Base-by-base conservation (phyloP, 2,888 invertebrate species). In the Coelopa pilipes region DNA sequence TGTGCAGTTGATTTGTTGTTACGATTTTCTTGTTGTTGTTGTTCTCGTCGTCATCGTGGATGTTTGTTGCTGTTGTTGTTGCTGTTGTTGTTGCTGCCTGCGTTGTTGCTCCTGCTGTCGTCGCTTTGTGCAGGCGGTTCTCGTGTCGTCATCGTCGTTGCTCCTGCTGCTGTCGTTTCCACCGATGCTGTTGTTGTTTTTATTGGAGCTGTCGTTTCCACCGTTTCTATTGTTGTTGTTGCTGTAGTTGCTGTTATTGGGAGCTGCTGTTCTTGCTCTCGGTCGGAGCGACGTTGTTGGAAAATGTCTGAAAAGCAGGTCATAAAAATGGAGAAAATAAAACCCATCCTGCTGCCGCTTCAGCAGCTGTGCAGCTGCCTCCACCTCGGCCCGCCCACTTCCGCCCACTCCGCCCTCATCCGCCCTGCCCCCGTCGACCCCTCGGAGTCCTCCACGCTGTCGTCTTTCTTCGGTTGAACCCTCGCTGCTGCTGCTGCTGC, bases 261-360 rank as follows among this genome's bases (percentile, higher is more conserved):
- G 34, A 34, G 34, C 34, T 34, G 34, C 34, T 34, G 57, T 67
- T 53, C 62, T 75, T 79, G 79, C 79, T 83, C 81, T 76, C 77
- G 77, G 79, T 79, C 80, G 81, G 82, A 81, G 80, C 83, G 79
- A 80, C 80, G 80, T 80, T 80, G 57, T 53, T 63, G 73, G 47
- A 53, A 46, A 50, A 80, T 81, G 83, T 80, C 81, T 82, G 78
- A 82, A 84, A 75, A 84, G 83, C 82, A 82, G 82, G 84, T 82
- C 84, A 82, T 81, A 82, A 81, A 81, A 80, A 80, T 34, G 34
- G 34, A 34, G 34, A 34, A 34, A 34, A 34, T 34, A 7, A 34
- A 34, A 34, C 4, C 34, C 34, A 34, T 34, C 4, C 7, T 34
- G 34, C 34, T 34, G 34, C 34, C 34, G 34, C 7, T 34, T 34